These are phyloP conservation scores for Chloebia gouldiae DNA, from an alignment of 2,113 vertebrate species.

Conservation along the genomic window DNA sequence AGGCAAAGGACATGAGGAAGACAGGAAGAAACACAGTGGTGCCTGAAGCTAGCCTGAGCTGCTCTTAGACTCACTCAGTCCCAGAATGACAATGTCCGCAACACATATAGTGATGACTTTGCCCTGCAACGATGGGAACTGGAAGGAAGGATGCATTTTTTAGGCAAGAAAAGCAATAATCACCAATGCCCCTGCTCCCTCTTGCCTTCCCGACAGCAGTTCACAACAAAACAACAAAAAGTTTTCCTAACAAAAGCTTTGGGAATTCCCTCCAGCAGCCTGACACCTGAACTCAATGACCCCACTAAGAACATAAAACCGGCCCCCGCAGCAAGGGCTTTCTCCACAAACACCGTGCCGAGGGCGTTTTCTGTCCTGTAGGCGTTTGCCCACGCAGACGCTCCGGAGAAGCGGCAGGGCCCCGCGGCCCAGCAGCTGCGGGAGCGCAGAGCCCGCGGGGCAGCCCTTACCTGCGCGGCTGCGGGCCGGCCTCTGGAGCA, in stretches of 20 bases:
- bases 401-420: no score
- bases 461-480: neutral
- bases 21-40: neutral
- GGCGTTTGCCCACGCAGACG: neutral
- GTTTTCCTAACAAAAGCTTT: neutral
- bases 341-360: fast-evolving
- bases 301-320: neutral
- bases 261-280: neutral
- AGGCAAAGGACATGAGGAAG: neutral
- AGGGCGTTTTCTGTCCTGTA: fast-evolving
- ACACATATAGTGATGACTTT: neutral
- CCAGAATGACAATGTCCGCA: fast-evolving
- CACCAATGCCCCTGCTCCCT: neutral
- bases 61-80: neutral
- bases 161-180: neutral
- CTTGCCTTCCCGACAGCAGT: neutral
- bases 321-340: neutral
- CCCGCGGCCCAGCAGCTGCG: neutral
- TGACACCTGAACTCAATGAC: neutral
- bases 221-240: neutral
- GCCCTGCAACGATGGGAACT: neutral
- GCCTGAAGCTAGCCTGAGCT: neutral
- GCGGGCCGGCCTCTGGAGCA: neutral
- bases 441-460: fast-evolving
- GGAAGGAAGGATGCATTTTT: neutral